phyloP scores from a whole-genome alignment of 2,113 vertebrate species.

The Microtus montanus region DNA sequence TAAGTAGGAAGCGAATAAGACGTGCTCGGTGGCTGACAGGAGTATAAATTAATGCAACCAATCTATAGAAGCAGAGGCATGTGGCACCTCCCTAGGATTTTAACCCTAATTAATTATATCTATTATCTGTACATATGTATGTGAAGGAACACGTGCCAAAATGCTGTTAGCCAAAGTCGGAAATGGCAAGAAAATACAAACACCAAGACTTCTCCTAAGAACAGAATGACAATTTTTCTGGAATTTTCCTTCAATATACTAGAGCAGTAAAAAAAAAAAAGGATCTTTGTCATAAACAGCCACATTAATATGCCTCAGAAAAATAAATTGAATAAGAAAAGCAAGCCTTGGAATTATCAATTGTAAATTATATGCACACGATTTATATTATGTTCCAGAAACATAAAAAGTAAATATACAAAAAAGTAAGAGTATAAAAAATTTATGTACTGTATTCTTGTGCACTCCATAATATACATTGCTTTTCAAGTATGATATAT shows the following conservation, averaged over 20 bases:
- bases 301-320: not conserved
- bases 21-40: not conserved
- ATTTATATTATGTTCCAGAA: not conserved
- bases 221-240: not conserved
- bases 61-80: not conserved
- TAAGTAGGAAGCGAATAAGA: not conserved
- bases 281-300: not conserved
- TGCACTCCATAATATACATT: not conserved
- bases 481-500: not conserved
- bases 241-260: slow-evolving; percentile 19
- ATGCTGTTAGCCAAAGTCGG: not conserved
- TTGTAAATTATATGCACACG: not conserved
- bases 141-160: not conserved
- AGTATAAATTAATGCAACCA: not conserved
- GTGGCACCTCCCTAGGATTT: not conserved
- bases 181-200: not conserved
- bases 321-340: not conserved
- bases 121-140: not conserved
- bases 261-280: not conserved
- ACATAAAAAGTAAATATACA: slow-evolving; percentile 33
- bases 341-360: not conserved
- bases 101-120: not conserved
- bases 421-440: not conserved
- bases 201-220: not conserved
- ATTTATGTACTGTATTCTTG: not conserved